A percentile compares a stretch with the other conserved stretches of the same genome.
phyloP scores from a whole-genome alignment of 2,888 invertebrate species.

The Acrocyrtus sp. region DNA sequence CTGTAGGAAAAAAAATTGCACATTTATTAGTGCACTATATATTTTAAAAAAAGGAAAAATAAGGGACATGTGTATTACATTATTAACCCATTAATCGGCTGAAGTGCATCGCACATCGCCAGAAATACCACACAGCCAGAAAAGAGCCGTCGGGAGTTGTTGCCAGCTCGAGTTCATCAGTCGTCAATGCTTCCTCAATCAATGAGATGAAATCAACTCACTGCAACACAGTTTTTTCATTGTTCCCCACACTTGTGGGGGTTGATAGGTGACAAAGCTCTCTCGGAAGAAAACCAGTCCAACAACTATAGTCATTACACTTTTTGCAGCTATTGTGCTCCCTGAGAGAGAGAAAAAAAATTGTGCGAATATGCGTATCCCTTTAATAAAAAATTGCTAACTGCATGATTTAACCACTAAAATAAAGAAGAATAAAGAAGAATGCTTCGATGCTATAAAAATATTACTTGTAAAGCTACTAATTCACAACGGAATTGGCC shows the following conservation, averaged over 20 bases:
- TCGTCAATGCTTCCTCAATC: slow-evolving; percentile 29
- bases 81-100: no score
- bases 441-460: neutral
- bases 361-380: slow-evolving; percentile 16
- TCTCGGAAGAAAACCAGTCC: slow-evolving; percentile 23
- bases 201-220: slow-evolving; percentile 32
- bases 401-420: slow-evolving; percentile 8
- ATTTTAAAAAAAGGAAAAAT: no score
- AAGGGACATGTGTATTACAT: no score
- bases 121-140: no score
- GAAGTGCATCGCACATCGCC: no score
- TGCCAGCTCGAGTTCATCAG: no score
- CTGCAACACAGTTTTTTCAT: no score
- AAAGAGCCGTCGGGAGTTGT: no score
- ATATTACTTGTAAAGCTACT: neutral
- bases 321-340: no score
- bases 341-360: neutral
- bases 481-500: neutral
- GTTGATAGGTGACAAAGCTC: neutral
- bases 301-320: slow-evolving; percentile 19
- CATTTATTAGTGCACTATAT: no score
- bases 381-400: neutral
- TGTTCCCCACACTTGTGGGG: neutral
- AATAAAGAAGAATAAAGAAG: no score
- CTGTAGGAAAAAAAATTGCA: no score